Base-by-base conservation (phyloP, 1,140 invertebrate species). In the Capitella teleta region DNA sequence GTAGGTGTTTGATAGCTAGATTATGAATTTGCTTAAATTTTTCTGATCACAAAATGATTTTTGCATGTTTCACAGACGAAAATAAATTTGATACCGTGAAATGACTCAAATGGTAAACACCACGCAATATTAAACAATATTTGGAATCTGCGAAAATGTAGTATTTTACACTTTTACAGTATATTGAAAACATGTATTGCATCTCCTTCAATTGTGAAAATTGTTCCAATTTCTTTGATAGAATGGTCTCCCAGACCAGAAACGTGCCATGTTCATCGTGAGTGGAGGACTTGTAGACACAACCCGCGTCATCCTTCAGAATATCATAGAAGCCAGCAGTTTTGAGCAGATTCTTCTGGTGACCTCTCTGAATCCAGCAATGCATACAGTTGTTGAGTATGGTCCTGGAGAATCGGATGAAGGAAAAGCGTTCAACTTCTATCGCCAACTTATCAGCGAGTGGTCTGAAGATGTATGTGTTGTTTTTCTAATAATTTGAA, bases 221-320 rank as follows among this genome's bases (percentile, higher is more conserved):
- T 18, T 19, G 16, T 16, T 19, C 19, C 3, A 16, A 24, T 18
- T 18, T 16, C 21, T 38, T 40, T 40, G 10, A 21, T 40, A 8
- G 5, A 44, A 26, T 44, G 42, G 21, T 16, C 42, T 12, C 16
- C 12, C 2, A 44, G 42, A 44, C 45, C 52, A 66, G 34, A 61
- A 63, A 52, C 81, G 80, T 60, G 78, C 70, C 49, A 75, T 80
- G 3, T 82, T 81, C 52, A 74, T 81, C 54, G 70, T 76, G 5
- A 74, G 74, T 25, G 71, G 72, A 6, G 67, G 77, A 54, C 58
- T 78, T 24, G 65, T 68, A 26, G 71, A 62, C 19, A 74, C 65
- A 3, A 76, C 76, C 19, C 57, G 72, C 5, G 67, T 70, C 36
- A 76, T 77, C 6, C 61, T 79, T 34, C 57, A 67, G 51, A 73